A percentile compares a stretch with the other conserved stretches of the same genome.
These are phyloP conservation scores for Xylota sylvarum DNA, from an alignment of 2,888 invertebrate species.

Conservation along the genomic window DNA sequence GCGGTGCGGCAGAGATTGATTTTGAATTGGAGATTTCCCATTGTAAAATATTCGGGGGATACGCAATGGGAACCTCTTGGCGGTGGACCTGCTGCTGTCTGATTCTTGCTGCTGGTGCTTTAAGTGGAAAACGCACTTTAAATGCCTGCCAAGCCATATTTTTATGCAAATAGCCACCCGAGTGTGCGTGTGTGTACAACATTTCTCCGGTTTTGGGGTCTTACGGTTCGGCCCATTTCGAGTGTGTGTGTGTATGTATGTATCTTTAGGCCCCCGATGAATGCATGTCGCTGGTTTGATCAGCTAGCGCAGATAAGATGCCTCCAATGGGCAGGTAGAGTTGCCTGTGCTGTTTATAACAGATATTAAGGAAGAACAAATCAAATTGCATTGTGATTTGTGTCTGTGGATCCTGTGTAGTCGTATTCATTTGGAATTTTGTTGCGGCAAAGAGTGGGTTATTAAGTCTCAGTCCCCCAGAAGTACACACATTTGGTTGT, in stretches of 20 bases:
- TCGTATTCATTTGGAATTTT: conserved; percentile 43
- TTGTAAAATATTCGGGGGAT: conserved; percentile 73
- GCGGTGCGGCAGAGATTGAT: conserved; percentile 60
- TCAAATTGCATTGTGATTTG: conserved; percentile 63
- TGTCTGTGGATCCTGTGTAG: neutral
- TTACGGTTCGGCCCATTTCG: conserved; percentile 71
- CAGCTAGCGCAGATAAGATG: conserved; percentile 63
- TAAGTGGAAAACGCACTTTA: conserved; percentile 78
- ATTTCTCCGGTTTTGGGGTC: conserved; percentile 58
- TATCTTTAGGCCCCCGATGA: conserved; percentile 55
- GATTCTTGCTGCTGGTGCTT: conserved; percentile 34
- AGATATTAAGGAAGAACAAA: conserved; percentile 65
- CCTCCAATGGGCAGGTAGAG: conserved; percentile 15
- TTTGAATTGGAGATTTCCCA: conserved; percentile 76
- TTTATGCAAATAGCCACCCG: conserved; percentile 72
- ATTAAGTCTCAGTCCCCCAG: conserved; percentile 41
- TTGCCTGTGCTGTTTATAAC: conserved; percentile 17
- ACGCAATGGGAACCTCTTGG: conserved; percentile 69
- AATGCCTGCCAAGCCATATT: conserved; percentile 77
- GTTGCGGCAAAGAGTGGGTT: conserved; percentile 36
- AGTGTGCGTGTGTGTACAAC: conserved; percentile 51
- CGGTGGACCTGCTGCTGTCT: conserved; percentile 28
- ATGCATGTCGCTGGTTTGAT: conserved; percentile 56
- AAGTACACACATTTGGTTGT: conserved; percentile 51
- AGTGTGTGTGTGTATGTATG: neutral